A percentile compares a stretch with the other conserved stretches of the same genome.
Evolutionary conservation across 2,113 vertebrate species (phyloP).

Genomic region (Sardina pilchardus): DNA sequence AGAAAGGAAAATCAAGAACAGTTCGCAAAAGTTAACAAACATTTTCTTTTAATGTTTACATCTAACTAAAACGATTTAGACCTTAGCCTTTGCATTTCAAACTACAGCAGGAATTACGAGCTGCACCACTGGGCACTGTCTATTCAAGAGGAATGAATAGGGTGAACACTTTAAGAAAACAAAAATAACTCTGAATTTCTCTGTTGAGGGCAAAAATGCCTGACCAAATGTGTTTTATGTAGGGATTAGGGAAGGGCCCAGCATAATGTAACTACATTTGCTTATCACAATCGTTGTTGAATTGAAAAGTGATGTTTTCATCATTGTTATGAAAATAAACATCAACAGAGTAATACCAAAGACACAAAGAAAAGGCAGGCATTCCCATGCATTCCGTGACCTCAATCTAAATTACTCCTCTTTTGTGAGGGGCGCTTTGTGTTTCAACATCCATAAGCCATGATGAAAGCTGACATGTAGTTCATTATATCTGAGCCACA

Average conservation of each 20-base stretch:
- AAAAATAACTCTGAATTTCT: constrained; percentile 64
- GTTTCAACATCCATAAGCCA: background rate
- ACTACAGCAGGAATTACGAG: background rate
- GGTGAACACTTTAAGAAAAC: constrained; percentile 53
- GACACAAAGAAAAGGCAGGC: background rate
- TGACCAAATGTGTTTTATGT: too few species aligned
- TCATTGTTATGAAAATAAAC: background rate
- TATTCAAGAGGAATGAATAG: constrained; percentile 59
- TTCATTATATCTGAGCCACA: background rate
- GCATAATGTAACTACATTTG: background rate
- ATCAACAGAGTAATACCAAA: background rate
- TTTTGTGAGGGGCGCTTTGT: background rate
- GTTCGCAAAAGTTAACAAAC: background rate
- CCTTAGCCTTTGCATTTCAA: background rate
- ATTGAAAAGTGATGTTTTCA: background rate
- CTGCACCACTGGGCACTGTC: background rate
- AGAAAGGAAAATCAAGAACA: background rate
- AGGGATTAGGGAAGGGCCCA: background rate
- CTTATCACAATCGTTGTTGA: background rate
- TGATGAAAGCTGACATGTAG: background rate
- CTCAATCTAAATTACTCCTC: background rate
- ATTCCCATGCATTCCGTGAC: background rate
- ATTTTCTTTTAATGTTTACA: background rate
- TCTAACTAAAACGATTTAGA: background rate
- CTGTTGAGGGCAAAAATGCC: background rate